These are phyloP conservation scores for Anabas testudineus DNA, from an alignment of 2,797 vertebrate species.

Conservation along the genomic window DNA sequence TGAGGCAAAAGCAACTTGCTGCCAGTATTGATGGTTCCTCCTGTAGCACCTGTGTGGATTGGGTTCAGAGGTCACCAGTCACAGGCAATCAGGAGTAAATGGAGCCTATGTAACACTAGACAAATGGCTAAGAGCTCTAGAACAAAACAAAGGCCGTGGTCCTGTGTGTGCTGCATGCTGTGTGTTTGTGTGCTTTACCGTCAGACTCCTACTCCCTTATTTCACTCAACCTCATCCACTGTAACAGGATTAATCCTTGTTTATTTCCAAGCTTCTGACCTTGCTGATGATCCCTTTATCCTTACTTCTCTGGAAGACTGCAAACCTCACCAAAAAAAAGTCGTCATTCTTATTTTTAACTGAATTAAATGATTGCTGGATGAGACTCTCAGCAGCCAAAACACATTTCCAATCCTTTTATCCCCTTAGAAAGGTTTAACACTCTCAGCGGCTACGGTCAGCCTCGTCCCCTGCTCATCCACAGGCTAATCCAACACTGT, in stretches of 20 bases:
- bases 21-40: slow-evolving; percentile 82
- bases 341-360: slow-evolving; percentile 10
- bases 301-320: slow-evolving; percentile 34
- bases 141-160: slow-evolving; percentile 79
- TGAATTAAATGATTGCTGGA: slow-evolving; percentile 48
- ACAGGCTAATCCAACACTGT: slow-evolving; percentile 57
- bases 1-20: slow-evolving; percentile 82
- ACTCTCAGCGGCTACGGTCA: slow-evolving; percentile 46
- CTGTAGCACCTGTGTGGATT: slow-evolving; percentile 81
- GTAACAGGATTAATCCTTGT: slow-evolving; percentile 78
- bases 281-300: slow-evolving; percentile 65
- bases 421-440: slow-evolving; percentile 61
- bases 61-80: slow-evolving; percentile 83
- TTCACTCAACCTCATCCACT: slow-evolving; percentile 58
- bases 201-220: slow-evolving; percentile 38
- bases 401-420: slow-evolving; percentile 59
- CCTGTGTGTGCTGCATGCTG: slow-evolving; percentile 30
- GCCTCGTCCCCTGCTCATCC: slow-evolving; percentile 52
- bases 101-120: slow-evolving; percentile 81
- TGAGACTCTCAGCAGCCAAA: slow-evolving; percentile 48
- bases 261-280: slow-evolving; percentile 72
- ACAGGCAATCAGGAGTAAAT: slow-evolving; percentile 85
- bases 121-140: slow-evolving; percentile 79
- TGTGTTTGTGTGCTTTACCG: slow-evolving; percentile 15
- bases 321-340: slow-evolving; percentile 46